phyloP scores from a whole-genome alignment of 2,888 invertebrate genomes.

The Stenolophus ochropezus region DNA sequence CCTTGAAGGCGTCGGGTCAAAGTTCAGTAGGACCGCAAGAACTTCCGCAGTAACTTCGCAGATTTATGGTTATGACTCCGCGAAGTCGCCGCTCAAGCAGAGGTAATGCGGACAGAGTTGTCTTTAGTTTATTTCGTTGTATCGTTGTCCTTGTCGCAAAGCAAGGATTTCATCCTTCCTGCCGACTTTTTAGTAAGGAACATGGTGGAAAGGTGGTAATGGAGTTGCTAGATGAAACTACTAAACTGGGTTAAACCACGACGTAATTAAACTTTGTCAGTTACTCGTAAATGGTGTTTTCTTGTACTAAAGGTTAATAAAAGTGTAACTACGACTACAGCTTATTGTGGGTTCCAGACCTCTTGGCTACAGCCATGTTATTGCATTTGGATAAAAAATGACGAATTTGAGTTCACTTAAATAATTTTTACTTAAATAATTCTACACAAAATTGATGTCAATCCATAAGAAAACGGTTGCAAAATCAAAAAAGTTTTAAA shows the following conservation, averaged over 20 bases:
- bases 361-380: too few species aligned
- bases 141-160: not conserved
- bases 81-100: conserved; percentile 24
- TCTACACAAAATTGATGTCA: too few species aligned
- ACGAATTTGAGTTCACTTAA: too few species aligned
- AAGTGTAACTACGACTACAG: too few species aligned
- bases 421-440: too few species aligned
- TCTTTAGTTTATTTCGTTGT: conserved; percentile 11
- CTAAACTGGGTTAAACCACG: not conserved
- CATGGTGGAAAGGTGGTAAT: not conserved
- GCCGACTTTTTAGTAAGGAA: not conserved
- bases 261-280: conserved; percentile 3
- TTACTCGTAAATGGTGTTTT: too few species aligned
- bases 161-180: not conserved
- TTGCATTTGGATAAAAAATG: too few species aligned
- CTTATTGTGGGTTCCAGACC: too few species aligned
- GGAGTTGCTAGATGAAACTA: conserved; percentile 10
- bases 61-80: conserved; percentile 49
- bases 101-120: conserved; percentile 35
- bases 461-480: too few species aligned
- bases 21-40: conserved; percentile 37
- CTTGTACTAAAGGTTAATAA: too few species aligned
- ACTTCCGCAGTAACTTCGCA: conserved; percentile 19
- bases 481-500: too few species aligned
- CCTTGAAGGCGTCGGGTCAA: conserved; percentile 28